phyloP scores from a whole-genome alignment of 2,888 invertebrate genomes.

The Drosophila neoperkinsi region DNA sequence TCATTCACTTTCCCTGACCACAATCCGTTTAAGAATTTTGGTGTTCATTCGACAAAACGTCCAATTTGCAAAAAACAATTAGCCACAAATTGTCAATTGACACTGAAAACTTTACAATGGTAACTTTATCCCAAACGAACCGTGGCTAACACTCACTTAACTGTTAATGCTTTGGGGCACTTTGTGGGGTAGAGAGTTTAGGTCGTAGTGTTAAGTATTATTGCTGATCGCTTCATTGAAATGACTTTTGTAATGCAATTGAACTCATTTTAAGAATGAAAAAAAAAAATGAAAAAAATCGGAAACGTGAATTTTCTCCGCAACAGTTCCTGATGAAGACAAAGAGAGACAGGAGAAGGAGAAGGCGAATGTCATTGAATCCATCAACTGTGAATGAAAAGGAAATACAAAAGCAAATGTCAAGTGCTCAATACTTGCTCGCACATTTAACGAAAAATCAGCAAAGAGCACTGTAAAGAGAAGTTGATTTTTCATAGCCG shows the following conservation, averaged over 20 bases:
- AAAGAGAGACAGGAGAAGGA: background rate
- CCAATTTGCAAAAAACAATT: slow-evolving; percentile 37
- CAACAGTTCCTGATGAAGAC: slow-evolving; percentile 11
- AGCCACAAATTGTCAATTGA: slow-evolving; percentile 40
- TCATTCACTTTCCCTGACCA: background rate
- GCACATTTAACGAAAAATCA: slow-evolving; percentile 58
- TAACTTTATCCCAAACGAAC: slow-evolving; percentile 14
- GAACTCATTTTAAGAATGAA: slow-evolving; percentile 59
- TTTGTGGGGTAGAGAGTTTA: slow-evolving; percentile 1
- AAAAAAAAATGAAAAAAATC: background rate
- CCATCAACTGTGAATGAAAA: slow-evolving; percentile 30
- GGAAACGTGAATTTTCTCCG: slow-evolving; percentile 15
- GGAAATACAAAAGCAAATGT: slow-evolving; percentile 54
- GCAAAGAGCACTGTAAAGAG: slow-evolving; percentile 24
- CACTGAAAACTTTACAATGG: slow-evolving; percentile 43
- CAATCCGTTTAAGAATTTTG: background rate
- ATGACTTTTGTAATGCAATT: slow-evolving; percentile 73
- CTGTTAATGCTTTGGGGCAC: slow-evolving; percentile 32
- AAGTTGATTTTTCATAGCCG: slow-evolving; percentile 62
- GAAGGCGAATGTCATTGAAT: slow-evolving; percentile 7
- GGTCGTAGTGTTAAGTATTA: slow-evolving; percentile 43
- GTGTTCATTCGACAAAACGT: slow-evolving; percentile 1
- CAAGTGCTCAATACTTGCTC: slow-evolving; percentile 47
- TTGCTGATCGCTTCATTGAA: slow-evolving; percentile 64
- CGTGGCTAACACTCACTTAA: slow-evolving; percentile 44